A percentile compares a stretch with the other conserved stretches of the same genome.
These are phyloP conservation scores for Dendrocincla fuliginosa DNA, from an alignment of 2,797 vertebrate genomes.

Conservation along the genomic window DNA sequence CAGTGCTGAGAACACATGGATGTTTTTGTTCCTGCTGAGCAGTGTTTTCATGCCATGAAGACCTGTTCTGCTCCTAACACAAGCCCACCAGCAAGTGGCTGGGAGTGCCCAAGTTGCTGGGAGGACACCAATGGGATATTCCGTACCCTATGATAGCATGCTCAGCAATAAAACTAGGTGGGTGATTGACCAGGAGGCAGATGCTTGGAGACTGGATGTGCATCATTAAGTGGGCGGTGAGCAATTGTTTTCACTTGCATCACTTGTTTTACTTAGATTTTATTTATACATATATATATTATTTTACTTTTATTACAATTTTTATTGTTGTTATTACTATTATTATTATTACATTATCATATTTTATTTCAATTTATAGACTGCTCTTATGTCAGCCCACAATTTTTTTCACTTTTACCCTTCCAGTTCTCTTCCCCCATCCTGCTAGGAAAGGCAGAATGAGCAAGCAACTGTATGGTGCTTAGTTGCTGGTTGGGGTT, in stretches of 20 bases:
- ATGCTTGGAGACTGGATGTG: not conserved
- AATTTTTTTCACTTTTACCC: not conserved
- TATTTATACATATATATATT: not conserved
- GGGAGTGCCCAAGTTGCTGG: not conserved
- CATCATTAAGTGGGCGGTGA: not conserved
- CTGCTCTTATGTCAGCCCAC: not conserved
- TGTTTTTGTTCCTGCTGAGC: not conserved
- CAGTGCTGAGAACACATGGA: not conserved
- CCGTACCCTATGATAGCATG: too few species aligned
- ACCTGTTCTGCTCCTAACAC: not conserved
- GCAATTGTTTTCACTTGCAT: not conserved
- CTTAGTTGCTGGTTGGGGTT: not conserved
- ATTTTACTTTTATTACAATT: not conserved
- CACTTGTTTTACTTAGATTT: not conserved
- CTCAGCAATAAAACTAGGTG: not conserved
- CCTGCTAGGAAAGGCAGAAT: not conserved
- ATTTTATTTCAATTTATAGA: not conserved
- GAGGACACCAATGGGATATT: not conserved
- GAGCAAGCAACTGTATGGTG: not conserved
- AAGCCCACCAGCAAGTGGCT: not conserved
- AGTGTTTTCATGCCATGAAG: not conserved
- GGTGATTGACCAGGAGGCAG: not conserved
- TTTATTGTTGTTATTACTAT: not conserved
- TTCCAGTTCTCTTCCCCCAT: not conserved
- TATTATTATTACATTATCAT: too few species aligned